Evolutionary conservation across 2,888 invertebrate genomes (phyloP).

Genomic region (Pherbina coryleti): DNA sequence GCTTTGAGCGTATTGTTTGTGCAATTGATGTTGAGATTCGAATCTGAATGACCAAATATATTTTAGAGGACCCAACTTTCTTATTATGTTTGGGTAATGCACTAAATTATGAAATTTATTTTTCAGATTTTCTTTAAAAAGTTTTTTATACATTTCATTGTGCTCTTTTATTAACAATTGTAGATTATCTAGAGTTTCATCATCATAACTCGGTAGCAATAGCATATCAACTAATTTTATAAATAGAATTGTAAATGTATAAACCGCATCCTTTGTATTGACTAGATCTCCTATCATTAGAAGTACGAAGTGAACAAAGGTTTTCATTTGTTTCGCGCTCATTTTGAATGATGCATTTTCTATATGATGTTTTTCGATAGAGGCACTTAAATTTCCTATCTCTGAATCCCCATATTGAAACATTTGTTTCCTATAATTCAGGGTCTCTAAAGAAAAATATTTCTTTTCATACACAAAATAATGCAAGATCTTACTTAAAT

Average conservation of each 20-base stretch:
- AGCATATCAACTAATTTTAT: slow-evolving; percentile 40
- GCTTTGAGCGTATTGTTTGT: slow-evolving; percentile 39
- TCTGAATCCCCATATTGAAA: slow-evolving; percentile 35
- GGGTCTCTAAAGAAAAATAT: slow-evolving; percentile 24
- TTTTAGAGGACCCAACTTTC: slow-evolving; percentile 39
- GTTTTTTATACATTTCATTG: slow-evolving; percentile 34
- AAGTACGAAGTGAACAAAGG: slow-evolving; percentile 37
- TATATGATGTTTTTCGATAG: slow-evolving; percentile 41
- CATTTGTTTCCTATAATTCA: slow-evolving; percentile 35
- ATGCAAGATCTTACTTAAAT: slow-evolving; percentile 30
- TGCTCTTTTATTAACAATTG: slow-evolving; percentile 36
- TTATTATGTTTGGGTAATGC: slow-evolving; percentile 38
- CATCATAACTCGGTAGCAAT: slow-evolving; percentile 36
- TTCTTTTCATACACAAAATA: slow-evolving; percentile 19
- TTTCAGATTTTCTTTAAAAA: slow-evolving; percentile 42
- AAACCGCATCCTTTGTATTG: too few species aligned
- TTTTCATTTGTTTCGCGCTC: slow-evolving; percentile 41
- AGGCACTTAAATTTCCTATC: slow-evolving; percentile 27
- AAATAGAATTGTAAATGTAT: too few species aligned
- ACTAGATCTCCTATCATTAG: slow-evolving; percentile 43
- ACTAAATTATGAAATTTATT: slow-evolving; percentile 42
- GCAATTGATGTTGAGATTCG: slow-evolving; percentile 43
- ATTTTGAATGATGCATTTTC: slow-evolving; percentile 41
- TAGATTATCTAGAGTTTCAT: slow-evolving; percentile 28
- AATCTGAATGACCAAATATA: slow-evolving; percentile 41